Evolutionary conservation across 2,888 invertebrate genomes (phyloP).

Genomic region (Itoplectis maculator): DNA sequence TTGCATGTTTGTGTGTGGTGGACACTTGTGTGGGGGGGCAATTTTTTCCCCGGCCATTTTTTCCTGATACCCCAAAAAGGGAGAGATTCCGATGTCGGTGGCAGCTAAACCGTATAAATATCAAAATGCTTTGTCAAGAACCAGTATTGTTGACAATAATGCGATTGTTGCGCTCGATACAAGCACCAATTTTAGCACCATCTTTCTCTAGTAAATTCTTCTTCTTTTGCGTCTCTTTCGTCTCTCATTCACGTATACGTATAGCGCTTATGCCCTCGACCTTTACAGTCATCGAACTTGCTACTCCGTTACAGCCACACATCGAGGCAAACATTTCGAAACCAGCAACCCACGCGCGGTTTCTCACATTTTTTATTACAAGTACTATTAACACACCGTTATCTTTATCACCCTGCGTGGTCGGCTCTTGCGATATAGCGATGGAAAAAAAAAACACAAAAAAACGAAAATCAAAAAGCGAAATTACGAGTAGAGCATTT

Average conservation of each 20-base stretch:
- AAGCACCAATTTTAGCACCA: background rate
- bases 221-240: background rate
- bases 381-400: background rate
- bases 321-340: background rate
- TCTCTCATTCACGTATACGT: background rate
- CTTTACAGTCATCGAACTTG: background rate
- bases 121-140: too few relatives aligned
- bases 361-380: background rate
- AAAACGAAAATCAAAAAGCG: background rate
- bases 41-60: too few relatives aligned
- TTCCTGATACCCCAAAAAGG: too few relatives aligned
- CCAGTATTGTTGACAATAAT: too few relatives aligned
- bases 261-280: conserved; percentile 1
- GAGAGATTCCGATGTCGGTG: too few relatives aligned
- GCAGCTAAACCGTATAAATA: too few relatives aligned
- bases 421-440: background rate
- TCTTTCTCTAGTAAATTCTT: background rate
- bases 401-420: background rate
- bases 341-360: background rate
- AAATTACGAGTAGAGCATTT: background rate
- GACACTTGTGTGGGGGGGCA: too few relatives aligned
- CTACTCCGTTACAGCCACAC: background rate
- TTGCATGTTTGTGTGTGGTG: too few relatives aligned
- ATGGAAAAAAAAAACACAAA: too few relatives aligned
- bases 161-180: too few relatives aligned